Percentiles rank a stretch among this genome's conserved stretches.
phyloP scores from a whole-genome alignment of 2,113 vertebrate species.

The Patagioenas fasciata region DNA sequence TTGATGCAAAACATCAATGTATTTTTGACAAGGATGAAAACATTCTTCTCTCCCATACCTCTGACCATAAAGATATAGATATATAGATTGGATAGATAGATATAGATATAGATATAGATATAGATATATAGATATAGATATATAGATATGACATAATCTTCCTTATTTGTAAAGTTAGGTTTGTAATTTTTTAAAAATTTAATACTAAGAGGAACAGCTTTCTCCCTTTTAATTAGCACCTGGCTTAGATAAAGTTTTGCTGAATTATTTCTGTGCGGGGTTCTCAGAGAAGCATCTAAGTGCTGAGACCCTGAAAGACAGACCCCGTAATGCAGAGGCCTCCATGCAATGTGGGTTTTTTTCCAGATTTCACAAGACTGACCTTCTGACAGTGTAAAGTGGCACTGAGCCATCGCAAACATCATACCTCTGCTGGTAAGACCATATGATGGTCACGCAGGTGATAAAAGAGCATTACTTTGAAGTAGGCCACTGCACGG shows the following conservation, averaged over 20 bases:
- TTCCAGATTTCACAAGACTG: constrained; percentile 13
- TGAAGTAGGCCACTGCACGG: accelerated
- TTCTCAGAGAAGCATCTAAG: not conserved
- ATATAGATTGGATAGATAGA: too few relatives aligned
- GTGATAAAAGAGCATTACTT: not conserved
- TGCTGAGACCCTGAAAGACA: not conserved
- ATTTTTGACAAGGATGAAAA: not conserved
- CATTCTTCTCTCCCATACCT: not conserved
- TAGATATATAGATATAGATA: too few relatives aligned
- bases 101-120: too few relatives aligned
- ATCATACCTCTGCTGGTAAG: not conserved
- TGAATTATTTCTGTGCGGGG: not conserved
- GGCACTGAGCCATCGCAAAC: constrained; percentile 13
- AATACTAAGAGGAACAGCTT: not conserved
- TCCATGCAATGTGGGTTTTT: accelerated
- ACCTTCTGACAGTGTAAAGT: not conserved
- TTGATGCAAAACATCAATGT: not conserved
- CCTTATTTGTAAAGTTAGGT: not conserved
- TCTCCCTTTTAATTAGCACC: not conserved
- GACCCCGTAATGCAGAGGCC: not conserved
- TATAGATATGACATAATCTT: too few relatives aligned
- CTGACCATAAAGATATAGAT: not conserved
- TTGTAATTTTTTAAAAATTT: not conserved
- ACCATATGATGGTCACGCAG: not conserved
- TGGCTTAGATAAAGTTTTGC: not conserved